phyloP scores from a whole-genome alignment of 2,113 vertebrate genomes.

The Gymnocephalus cernua region DNA sequence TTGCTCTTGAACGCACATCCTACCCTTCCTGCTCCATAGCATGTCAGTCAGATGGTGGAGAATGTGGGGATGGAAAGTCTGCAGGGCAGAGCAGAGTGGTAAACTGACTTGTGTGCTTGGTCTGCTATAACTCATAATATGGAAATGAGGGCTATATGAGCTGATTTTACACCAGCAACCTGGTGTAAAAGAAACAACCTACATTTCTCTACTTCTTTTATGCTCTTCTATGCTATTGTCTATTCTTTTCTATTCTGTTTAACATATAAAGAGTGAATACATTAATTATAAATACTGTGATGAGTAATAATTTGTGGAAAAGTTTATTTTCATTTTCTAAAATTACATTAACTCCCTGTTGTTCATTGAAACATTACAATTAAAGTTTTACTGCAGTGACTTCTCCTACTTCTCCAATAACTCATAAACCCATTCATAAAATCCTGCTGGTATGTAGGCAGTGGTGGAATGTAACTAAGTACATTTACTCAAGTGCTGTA shows the following conservation, averaged over 20 bases:
- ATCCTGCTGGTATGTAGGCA: no score
- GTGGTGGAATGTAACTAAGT: no score
- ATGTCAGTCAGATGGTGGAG: slow-evolving; percentile 56
- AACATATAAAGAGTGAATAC: background rate
- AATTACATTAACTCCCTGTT: no score
- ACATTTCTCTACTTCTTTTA: slow-evolving; percentile 1
- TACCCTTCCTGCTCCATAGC: slow-evolving; percentile 51
- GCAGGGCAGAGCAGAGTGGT: slow-evolving; percentile 37
- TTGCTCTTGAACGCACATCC: slow-evolving; percentile 58
- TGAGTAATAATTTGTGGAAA: no score
- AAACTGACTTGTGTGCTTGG: slow-evolving; percentile 44
- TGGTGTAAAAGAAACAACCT: slow-evolving; percentile 6
- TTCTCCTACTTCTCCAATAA: no score
- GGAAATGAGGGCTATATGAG: slow-evolving; percentile 44
- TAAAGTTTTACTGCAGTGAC: no score
- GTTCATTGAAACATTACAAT: no score
- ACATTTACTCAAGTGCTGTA: no score
- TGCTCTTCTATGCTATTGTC: background rate
- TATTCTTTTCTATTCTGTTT: slow-evolving; percentile 6
- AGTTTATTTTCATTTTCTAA: no score
- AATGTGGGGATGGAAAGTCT: slow-evolving; percentile 43
- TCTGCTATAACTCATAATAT: slow-evolving; percentile 51
- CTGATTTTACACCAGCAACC: slow-evolving; percentile 37
- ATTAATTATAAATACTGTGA: no score
- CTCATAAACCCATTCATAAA: no score